phyloP scores from a whole-genome alignment of 2,888 invertebrate species.

The Parnassius mnemosyne region DNA sequence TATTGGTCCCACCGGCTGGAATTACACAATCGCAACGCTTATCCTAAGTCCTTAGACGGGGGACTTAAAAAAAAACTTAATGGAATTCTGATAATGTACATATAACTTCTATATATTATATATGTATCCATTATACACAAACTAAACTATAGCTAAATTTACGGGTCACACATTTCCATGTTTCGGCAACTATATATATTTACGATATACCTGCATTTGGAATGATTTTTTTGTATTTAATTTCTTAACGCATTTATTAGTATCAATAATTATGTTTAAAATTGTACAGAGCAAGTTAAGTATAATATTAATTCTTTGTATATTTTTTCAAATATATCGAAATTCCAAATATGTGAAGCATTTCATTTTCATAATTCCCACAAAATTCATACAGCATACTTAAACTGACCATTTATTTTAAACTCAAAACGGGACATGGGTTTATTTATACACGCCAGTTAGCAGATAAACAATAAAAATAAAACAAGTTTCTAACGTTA shows the following conservation, averaged over 20 bases:
- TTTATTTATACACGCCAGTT: too few relatives aligned
- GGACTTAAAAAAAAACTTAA: background rate
- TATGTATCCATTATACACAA: background rate
- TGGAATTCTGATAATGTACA: background rate
- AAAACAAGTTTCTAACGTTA: too few relatives aligned
- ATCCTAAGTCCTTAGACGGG: background rate
- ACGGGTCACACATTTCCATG: slow-evolving; percentile 44
- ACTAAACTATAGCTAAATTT: slow-evolving; percentile 19
- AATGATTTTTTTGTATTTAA: slow-evolving; percentile 29
- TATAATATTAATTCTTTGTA: slow-evolving; percentile 69
- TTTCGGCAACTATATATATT: slow-evolving; percentile 33
- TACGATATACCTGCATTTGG: slow-evolving; percentile 12
- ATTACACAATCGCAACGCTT: too few relatives aligned
- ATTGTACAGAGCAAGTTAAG: slow-evolving; percentile 71
- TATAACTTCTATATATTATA: too few relatives aligned
- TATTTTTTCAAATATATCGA: slow-evolving; percentile 75
- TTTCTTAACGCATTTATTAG: slow-evolving; percentile 71
- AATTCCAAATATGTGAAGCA: slow-evolving; percentile 46
- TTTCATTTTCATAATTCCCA: slow-evolving; percentile 1
- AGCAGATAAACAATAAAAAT: too few relatives aligned
- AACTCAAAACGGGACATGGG: too few relatives aligned
- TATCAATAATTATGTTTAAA: slow-evolving; percentile 56
- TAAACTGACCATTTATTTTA: too few relatives aligned
- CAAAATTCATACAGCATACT: too few relatives aligned
- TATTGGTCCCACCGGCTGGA: too few relatives aligned